Percentiles rank a stretch among this genome's conserved stretches.
Conservation (phyloP, 53 echinoderm and acorn worm genomes). For the Paelopatides confundens region DNA sequence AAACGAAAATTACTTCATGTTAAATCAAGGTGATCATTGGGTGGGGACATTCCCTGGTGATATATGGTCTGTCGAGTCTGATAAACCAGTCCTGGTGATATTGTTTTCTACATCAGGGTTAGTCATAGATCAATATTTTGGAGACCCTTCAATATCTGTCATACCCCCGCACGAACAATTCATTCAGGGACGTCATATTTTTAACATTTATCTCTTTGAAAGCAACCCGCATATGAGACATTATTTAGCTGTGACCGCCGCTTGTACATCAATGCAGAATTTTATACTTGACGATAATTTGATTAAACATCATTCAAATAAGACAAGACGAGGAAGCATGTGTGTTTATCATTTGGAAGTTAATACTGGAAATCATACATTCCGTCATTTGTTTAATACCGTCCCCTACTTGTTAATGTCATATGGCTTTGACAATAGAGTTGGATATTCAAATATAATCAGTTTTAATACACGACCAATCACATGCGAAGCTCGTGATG, state of each 20-base stretch:
- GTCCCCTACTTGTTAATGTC: constrained; percentile 10
- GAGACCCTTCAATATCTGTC: constrained; percentile 6
- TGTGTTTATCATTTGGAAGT: background rate
- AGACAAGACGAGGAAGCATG: background rate
- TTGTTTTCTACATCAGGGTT: background rate
- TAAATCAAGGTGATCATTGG: background rate
- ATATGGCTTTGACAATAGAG: background rate
- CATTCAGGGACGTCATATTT: background rate
- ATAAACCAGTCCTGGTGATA: constrained; percentile 1
- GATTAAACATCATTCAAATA: background rate
- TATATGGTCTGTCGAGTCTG: background rate
- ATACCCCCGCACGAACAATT: constrained; percentile 30
- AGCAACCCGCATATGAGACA: background rate
- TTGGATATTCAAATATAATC: background rate
- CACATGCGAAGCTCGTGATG: background rate
- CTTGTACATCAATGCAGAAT: background rate
- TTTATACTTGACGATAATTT: background rate
- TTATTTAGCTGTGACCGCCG: background rate
- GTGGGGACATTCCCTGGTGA: background rate
- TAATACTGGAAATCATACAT: background rate
- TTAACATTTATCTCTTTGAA: background rate
- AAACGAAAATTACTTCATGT: background rate
- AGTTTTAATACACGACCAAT: constrained; percentile 15
- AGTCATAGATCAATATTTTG: background rate
- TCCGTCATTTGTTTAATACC: no score